Conservation (phyloP, 2,113 vertebrate genomes). For the Esox niger region DNA sequence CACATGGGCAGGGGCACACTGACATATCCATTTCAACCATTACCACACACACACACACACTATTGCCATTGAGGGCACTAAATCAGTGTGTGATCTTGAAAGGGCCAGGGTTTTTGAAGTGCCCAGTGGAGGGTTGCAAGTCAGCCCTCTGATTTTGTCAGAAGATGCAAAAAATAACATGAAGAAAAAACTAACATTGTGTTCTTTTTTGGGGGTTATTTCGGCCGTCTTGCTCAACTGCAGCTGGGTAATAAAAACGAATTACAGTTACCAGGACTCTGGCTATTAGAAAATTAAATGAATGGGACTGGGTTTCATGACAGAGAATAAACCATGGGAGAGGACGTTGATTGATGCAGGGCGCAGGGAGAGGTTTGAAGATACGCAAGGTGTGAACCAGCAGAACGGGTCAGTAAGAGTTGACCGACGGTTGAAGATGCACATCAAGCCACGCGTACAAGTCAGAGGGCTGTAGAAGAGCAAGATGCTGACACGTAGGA, state of each 20-base stretch:
- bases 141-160: constrained; percentile 6
- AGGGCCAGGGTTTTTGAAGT: constrained; percentile 36
- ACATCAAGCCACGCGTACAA: too few relatives aligned
- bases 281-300: neutral
- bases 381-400: neutral
- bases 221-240: neutral
- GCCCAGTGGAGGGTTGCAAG: constrained; percentile 20
- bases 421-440: neutral
- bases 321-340: too few relatives aligned
- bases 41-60: constrained; percentile 4
- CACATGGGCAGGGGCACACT: too few relatives aligned
- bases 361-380: neutral
- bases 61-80: constrained; percentile 19
- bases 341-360: neutral
- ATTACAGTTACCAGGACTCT: neutral
- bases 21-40: too few relatives aligned
- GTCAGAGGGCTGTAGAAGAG: neutral
- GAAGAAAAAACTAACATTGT: too few relatives aligned
- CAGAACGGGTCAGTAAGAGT: neutral
- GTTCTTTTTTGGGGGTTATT: neutral
- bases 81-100: constrained; percentile 45
- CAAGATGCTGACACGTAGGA: neutral
- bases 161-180: neutral
- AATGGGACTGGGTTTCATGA: neutral
- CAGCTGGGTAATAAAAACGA: constrained; percentile 2